Conservation (phyloP, 1,140 invertebrate species). For the Zaprionus africanus region DNA sequence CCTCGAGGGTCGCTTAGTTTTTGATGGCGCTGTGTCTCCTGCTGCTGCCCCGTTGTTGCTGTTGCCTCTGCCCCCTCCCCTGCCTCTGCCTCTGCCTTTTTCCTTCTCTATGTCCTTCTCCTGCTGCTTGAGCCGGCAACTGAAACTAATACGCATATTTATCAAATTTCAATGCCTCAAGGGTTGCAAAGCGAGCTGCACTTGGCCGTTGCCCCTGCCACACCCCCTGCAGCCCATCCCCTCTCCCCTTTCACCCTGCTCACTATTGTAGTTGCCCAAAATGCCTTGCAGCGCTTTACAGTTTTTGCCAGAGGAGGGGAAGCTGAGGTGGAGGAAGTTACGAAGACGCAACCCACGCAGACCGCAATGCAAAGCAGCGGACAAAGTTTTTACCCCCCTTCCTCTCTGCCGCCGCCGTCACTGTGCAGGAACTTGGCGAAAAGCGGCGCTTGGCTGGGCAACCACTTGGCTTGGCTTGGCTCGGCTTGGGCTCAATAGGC, state of each 20-base stretch:
- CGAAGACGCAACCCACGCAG: conserved; percentile 15
- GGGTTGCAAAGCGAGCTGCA: conserved; percentile 55
- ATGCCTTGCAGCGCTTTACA: conserved; percentile 65
- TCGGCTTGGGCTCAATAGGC: conserved; percentile 43
- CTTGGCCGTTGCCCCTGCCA: not conserved
- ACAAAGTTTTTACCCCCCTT: conserved; percentile 56
- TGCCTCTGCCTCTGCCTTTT: not conserved
- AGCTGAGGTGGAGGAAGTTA: not conserved
- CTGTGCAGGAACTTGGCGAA: conserved; percentile 59
- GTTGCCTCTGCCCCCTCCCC: not conserved
- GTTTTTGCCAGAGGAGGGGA: not conserved
- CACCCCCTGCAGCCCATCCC: not conserved
- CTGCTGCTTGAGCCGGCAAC: conserved; percentile 38
- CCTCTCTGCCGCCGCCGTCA: not conserved
- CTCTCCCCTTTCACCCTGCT: conserved; percentile 58
- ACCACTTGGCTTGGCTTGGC: conserved; percentile 30
- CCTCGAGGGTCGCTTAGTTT: conserved; percentile 54
- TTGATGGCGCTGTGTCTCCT: conserved; percentile 29
- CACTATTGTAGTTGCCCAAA: conserved; percentile 56
- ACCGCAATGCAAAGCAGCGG: conserved; percentile 72
- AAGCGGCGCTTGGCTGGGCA: conserved; percentile 13
- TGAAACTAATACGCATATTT: conserved; percentile 83
- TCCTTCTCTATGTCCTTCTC: not conserved
- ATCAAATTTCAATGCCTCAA: conserved; percentile 75
- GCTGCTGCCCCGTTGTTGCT: not conserved